phyloP scores from a whole-genome alignment of 2,888 invertebrate species.

The Eulithis prunata region DNA sequence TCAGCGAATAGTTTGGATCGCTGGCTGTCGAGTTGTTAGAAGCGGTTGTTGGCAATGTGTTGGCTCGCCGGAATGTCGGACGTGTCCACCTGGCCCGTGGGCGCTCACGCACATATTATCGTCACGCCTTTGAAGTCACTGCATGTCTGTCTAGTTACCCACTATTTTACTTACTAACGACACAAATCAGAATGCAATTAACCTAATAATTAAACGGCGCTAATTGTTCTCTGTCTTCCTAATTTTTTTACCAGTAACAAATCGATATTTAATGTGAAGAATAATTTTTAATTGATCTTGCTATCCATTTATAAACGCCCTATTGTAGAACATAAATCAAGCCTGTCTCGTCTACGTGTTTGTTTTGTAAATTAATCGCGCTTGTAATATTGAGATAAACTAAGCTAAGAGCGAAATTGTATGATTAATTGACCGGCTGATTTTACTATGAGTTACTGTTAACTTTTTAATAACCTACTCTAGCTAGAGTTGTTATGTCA shows the following conservation, averaged over 20 bases:
- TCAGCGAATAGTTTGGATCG: conserved; percentile 54
- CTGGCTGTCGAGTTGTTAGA: conserved; percentile 55
- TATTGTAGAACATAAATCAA: conserved; percentile 44
- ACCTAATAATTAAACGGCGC: conserved; percentile 55
- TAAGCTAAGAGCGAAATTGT: conserved; percentile 37
- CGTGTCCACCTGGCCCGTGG: conserved; percentile 72
- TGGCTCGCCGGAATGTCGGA: conserved; percentile 60
- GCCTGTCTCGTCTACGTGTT: conserved; percentile 42
- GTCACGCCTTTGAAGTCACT: conserved; percentile 62
- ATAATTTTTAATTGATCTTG: conserved; percentile 37
- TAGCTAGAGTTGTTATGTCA: too few relatives aligned
- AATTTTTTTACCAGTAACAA: conserved; percentile 37
- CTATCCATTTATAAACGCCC: conserved; percentile 40
- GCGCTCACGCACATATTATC: conserved; percentile 57
- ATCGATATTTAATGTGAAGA: conserved; percentile 37
- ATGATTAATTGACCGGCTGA: conserved; percentile 37
- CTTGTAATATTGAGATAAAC: conserved; percentile 44
- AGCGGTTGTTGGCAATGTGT: conserved; percentile 62
- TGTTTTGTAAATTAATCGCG: conserved; percentile 46
- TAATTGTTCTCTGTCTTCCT: conserved; percentile 52
- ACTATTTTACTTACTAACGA: conserved; percentile 47
- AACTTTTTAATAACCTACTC: conserved; percentile 21
- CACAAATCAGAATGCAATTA: conserved; percentile 56
- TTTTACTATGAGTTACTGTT: conserved; percentile 34
- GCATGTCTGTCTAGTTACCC: conserved; percentile 47